phyloP scores from a whole-genome alignment of 2,113 vertebrate species.

The Notechis scutatus region DNA sequence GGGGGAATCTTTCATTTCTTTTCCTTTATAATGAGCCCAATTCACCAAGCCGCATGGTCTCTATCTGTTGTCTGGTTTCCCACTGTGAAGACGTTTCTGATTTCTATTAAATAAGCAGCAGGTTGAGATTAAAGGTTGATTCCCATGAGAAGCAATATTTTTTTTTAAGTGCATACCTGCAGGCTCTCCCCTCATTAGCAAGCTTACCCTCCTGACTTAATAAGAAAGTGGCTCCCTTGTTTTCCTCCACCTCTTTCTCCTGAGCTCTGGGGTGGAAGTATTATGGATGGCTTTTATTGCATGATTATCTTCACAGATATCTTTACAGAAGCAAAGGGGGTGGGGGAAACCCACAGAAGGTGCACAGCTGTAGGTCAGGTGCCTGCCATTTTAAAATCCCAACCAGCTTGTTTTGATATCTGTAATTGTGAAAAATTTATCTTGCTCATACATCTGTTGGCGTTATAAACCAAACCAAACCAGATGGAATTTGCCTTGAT shows the following conservation, averaged over 20 bases:
- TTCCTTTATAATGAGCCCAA: conserved; percentile 20
- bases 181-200: background rate
- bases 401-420: conserved; percentile 9
- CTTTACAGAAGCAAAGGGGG: background rate
- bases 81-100: conserved; percentile 39
- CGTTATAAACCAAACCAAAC: background rate
- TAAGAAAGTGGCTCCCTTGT: background rate
- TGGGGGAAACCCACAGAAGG: background rate
- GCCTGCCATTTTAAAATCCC: background rate
- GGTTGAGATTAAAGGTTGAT: conserved; percentile 42
- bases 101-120: conserved; percentile 56
- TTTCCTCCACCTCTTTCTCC: background rate
- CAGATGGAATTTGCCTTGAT: background rate
- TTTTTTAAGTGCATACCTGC: conserved; percentile 52
- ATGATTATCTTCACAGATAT: background rate
- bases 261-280: background rate
- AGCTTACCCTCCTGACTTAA: background rate
- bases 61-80: background rate
- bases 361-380: background rate
- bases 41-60: background rate
- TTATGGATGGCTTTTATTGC: background rate
- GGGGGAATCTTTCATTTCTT: background rate
- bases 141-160: conserved; percentile 17
- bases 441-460: background rate
- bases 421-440: background rate